phyloP scores from a whole-genome alignment of 2,888 invertebrate genomes.

The Eucera pruinosa region DNA sequence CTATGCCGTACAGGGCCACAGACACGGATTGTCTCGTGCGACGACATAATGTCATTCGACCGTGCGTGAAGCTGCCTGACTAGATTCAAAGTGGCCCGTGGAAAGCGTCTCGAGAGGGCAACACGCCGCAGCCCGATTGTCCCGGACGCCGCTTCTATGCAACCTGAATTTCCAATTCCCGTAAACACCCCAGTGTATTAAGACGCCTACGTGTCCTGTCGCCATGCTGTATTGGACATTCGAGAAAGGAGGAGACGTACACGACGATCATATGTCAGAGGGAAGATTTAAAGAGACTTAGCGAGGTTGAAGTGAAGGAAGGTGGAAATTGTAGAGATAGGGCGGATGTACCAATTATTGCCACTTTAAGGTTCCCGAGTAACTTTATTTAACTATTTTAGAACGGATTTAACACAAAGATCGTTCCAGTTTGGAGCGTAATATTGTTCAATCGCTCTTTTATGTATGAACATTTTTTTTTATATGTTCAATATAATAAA shows the following conservation, averaged over 20 bases:
- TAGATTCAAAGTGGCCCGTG: conserved; percentile 77
- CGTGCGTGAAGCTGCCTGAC: conserved; percentile 77
- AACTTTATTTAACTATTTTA: too few species aligned
- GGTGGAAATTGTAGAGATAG: too few species aligned
- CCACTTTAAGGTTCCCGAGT: too few species aligned
- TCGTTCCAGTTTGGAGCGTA: too few species aligned
- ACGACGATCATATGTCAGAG: neutral
- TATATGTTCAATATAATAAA: too few species aligned
- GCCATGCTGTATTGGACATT: conserved; percentile 17
- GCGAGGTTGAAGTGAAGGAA: neutral
- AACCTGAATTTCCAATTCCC: conserved; percentile 78
- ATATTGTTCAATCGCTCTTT: too few species aligned
- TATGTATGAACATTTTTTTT: too few species aligned
- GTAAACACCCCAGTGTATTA: conserved; percentile 79
- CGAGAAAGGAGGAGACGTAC: neutral
- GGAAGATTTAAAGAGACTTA: neutral
- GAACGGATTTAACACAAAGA: too few species aligned
- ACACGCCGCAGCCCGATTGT: conserved; percentile 49
- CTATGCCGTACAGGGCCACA: conserved; percentile 18
- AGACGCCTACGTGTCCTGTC: conserved; percentile 72
- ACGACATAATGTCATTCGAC: conserved; percentile 71
- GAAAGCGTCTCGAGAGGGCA: conserved; percentile 71
- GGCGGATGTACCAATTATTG: too few species aligned
- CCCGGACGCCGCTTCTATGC: conserved; percentile 68
- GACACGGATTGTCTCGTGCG: conserved; percentile 47